phyloP scores from a whole-genome alignment of 2,113 vertebrate species.

The Cryptomyrus ogoouensis region DNA sequence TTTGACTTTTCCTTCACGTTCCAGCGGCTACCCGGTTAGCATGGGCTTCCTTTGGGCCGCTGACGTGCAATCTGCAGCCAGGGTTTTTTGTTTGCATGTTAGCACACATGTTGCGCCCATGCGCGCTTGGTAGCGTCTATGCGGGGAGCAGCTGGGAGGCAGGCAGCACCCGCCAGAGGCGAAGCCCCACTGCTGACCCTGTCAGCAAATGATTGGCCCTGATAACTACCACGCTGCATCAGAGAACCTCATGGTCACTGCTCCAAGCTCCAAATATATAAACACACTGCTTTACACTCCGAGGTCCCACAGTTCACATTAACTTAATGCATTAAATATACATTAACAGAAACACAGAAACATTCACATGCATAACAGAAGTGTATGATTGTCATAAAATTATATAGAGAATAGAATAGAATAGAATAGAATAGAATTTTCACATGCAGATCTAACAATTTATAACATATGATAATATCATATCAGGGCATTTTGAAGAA shows the following conservation, averaged over 20 bases:
- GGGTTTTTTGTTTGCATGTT: not conserved
- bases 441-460: not conserved
- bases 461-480: not conserved
- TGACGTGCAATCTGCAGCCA: not conserved
- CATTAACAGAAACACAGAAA: not conserved
- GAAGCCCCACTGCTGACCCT: not conserved
- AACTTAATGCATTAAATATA: not conserved
- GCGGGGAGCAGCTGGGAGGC: conserved; percentile 8
- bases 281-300: not conserved
- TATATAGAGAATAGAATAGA: not conserved
- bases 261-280: not conserved
- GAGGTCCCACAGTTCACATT: not conserved
- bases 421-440: not conserved
- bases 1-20: not conserved
- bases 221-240: not conserved
- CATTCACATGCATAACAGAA: not conserved
- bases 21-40: too few relatives aligned
- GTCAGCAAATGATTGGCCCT: conserved; percentile 2
- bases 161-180: not conserved
- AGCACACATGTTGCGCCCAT: not conserved
- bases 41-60: not conserved
- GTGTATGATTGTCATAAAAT: not conserved
- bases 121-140: not conserved
- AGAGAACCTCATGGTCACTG: not conserved
- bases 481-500: not conserved